Conservation (phyloP, 2,888 invertebrate species). For the Plagodis dolabraria region DNA sequence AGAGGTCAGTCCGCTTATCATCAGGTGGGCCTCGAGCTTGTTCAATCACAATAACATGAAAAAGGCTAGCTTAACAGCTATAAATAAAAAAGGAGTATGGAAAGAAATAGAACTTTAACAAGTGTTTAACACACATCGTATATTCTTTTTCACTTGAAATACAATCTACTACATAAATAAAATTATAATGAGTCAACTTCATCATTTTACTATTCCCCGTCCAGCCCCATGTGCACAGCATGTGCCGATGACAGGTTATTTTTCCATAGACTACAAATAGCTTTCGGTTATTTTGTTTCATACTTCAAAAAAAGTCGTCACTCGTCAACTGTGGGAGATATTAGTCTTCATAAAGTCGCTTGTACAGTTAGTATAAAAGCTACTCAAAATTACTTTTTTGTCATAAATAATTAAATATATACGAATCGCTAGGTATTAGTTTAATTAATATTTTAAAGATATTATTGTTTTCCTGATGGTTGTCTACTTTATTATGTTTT, state of each 20-base stretch:
- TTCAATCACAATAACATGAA: too few species aligned
- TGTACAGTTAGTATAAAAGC: neutral
- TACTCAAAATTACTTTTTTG: neutral
- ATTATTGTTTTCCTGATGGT: too few species aligned
- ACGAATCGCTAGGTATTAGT: too few species aligned
- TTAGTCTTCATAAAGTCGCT: slow-evolving; percentile 34
- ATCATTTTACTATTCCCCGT: slow-evolving; percentile 15
- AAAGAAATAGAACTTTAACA: too few species aligned
- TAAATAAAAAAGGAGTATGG: too few species aligned
- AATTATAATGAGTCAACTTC: slow-evolving; percentile 16
- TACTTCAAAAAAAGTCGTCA: slow-evolving; percentile 47
- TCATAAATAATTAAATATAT: too few species aligned
- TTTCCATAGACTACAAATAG: slow-evolving; percentile 43
- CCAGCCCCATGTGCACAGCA: slow-evolving; percentile 36
- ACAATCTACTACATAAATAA: neutral
- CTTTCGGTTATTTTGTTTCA: slow-evolving; percentile 19
- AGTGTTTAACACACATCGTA: too few species aligned
- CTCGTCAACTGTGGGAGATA: slow-evolving; percentile 42
- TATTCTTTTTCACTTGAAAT: neutral
- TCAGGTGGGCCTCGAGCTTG: too few species aligned
- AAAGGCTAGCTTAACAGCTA: too few species aligned
- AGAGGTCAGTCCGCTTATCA: too few species aligned
- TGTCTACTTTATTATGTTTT: too few species aligned
- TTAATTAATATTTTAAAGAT: too few species aligned
- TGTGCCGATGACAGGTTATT: slow-evolving; percentile 29